A percentile compares a stretch with the other conserved stretches of the same genome.
Conservation (phyloP, 2,113 vertebrate genomes). For the Butorides virescens region DNA sequence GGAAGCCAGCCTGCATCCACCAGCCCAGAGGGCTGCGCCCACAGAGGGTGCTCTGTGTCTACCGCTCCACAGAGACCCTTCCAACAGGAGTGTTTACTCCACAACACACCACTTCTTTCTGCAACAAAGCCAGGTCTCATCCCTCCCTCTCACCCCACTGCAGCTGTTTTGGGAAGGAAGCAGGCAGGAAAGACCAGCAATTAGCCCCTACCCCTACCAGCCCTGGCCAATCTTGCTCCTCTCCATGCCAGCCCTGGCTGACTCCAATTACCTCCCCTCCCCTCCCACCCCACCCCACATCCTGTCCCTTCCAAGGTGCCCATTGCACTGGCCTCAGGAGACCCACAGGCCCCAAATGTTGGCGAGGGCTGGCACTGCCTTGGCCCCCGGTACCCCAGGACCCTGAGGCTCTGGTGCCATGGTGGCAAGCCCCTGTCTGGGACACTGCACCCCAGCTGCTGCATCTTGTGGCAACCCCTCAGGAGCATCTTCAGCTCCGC, state of each 20-base stretch:
- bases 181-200: not conserved
- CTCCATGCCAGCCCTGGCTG: not conserved
- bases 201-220: not conserved
- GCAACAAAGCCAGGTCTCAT: not conserved
- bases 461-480: not conserved
- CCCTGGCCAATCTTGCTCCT: not conserved
- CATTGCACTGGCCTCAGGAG: not conserved
- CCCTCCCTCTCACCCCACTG: not conserved
- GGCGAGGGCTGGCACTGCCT: not conserved
- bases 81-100: not conserved
- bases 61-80: not conserved
- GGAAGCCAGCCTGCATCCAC: not conserved
- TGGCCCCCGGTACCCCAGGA: not conserved
- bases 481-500: not conserved
- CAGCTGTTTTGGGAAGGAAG: not conserved
- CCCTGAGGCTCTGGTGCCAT: not conserved
- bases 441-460: not conserved
- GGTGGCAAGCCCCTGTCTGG: not conserved
- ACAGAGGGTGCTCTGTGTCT: too few relatives aligned
- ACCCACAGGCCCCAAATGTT: not conserved
- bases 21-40: not conserved
- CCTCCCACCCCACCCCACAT: not conserved
- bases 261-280: too few relatives aligned
- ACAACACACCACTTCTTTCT: not conserved
- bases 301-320: not conserved